A percentile compares a stretch with the other conserved stretches of the same genome.
Evolutionary conservation across 1,140 invertebrate species (phyloP).

Genomic region (Papilio dardanus): DNA sequence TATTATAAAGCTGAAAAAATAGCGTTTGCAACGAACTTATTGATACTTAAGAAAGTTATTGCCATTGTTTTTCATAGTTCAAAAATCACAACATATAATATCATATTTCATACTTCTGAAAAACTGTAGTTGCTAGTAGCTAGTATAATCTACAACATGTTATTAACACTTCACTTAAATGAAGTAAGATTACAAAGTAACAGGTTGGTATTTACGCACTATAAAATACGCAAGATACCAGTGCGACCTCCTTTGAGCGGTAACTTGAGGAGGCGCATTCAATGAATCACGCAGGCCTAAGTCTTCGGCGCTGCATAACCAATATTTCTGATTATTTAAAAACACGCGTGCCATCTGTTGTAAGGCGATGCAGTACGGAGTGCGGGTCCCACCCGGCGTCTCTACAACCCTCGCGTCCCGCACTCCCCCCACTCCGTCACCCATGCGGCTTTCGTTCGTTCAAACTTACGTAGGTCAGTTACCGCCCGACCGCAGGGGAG

Average conservation of each 20-base stretch:
- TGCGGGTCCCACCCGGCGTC: conserved; percentile 73
- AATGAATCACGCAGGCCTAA: conserved; percentile 75
- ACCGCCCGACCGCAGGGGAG: conserved; percentile 81
- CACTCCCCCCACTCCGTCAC: conserved; percentile 63
- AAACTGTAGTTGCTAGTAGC: too few species aligned
- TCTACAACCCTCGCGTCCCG: conserved; percentile 59
- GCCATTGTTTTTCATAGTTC: too few species aligned
- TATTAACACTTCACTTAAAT: neutral
- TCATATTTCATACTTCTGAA: too few species aligned
- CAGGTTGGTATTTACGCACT: conserved; percentile 10
- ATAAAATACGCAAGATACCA: conserved; percentile 52
- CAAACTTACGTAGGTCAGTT: conserved; percentile 83
- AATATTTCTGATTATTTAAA: conserved; percentile 78
- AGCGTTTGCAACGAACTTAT: neutral
- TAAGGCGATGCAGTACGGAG: conserved; percentile 76
- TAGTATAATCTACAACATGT: conserved; percentile 1
- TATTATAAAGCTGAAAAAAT: neutral
- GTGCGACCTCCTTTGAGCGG: conserved; percentile 75
- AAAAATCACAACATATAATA: too few species aligned
- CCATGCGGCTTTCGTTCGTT: conserved; percentile 81
- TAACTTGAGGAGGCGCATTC: conserved; percentile 69
- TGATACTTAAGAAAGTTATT: neutral
- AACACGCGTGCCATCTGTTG: conserved; percentile 82
- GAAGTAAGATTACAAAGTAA: neutral
- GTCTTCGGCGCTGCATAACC: conserved; percentile 74